These are phyloP conservation scores for Aldabrachelys gigantea DNA, from an alignment of 2,113 vertebrate genomes.

Conservation along the genomic window DNA sequence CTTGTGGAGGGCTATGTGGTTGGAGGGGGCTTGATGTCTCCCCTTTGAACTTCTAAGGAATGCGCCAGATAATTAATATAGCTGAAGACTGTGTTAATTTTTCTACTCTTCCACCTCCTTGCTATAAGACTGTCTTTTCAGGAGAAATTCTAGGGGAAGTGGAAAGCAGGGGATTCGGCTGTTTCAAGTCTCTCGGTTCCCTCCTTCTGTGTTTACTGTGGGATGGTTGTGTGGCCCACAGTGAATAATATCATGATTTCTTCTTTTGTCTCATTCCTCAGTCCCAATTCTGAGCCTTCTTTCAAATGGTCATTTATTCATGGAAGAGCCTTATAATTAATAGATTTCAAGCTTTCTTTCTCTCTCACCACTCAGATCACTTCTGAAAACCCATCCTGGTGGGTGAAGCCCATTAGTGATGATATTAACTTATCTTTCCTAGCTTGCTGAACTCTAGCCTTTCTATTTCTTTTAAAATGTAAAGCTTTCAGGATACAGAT, in stretches of 20 bases:
- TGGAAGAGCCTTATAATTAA: not conserved
- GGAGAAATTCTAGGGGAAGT: not conserved
- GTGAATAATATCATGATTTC: accelerated
- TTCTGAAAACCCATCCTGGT: not conserved
- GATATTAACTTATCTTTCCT: accelerated
- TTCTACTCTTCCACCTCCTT: not conserved
- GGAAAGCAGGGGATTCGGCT: not conserved
- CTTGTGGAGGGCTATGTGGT: no score
- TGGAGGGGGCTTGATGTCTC: no score
- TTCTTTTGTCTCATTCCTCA: not conserved
- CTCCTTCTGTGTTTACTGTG: not conserved
- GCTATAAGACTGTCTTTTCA: not conserved
- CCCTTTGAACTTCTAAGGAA: not conserved
- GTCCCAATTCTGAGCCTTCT: not conserved
- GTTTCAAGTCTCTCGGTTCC: not conserved
- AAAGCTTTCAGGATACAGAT: not conserved
- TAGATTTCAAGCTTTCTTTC: not conserved
- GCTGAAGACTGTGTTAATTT: not conserved
- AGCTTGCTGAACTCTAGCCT: accelerated
- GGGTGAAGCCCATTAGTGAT: accelerated
- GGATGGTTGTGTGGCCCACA: not conserved
- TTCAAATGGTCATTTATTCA: not conserved
- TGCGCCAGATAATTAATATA: not conserved
- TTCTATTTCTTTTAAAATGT: accelerated
- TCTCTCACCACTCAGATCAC: not conserved